Base-by-base conservation (phyloP, 2,113 vertebrate species). In the Synchiropus splendidus region DNA sequence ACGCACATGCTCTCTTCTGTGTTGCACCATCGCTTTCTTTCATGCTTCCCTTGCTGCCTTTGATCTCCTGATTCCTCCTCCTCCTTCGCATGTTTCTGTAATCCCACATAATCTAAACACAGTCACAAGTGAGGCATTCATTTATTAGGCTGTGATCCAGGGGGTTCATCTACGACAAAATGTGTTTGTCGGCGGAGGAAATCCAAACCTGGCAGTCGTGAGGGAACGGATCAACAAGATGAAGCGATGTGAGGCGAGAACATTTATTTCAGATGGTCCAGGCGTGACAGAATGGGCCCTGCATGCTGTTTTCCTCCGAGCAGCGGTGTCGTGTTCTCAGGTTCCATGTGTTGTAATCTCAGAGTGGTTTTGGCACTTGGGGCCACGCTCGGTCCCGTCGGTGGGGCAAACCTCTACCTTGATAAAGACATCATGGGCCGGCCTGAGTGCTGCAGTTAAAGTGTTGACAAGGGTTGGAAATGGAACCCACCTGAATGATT, bases 201-300 rank as follows among this genome's bases (percentile, higher is more conserved):
- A 78, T 78, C 48, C 48, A 81, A 78, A 76, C 61, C 66, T 67
- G 67, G 51, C 56, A 53, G 64, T 36, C 48, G 61, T 16, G 32
- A 63, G 47, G 39, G 65, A 45, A 70, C 16, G 49, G 64, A 65
- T 71, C 67, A 75, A 55, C 69, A 52, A 62, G 69, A 72, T 71
- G 70, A 76, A 74, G 65, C 56, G 43, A 71, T 59, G 65, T 64
- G 70, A 66, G 70, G 68, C 47, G 48, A 77, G 75, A 72, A 78
- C 72, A 78, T 81, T 85, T 61, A 59, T 79, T 74, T 80, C 75
- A 84, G 74, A 83, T 81, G 80, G 71, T 51, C 34, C 4, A 34
- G 46, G 69, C 59, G 55, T 75, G 75, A 74, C 69, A 77, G 62
- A 77, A 79, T 72, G 70, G 71, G 51, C 79, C 60, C 79, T 70